phyloP scores from a whole-genome alignment of 2,113 vertebrate genomes.

The Pithys albifrons region DNA sequence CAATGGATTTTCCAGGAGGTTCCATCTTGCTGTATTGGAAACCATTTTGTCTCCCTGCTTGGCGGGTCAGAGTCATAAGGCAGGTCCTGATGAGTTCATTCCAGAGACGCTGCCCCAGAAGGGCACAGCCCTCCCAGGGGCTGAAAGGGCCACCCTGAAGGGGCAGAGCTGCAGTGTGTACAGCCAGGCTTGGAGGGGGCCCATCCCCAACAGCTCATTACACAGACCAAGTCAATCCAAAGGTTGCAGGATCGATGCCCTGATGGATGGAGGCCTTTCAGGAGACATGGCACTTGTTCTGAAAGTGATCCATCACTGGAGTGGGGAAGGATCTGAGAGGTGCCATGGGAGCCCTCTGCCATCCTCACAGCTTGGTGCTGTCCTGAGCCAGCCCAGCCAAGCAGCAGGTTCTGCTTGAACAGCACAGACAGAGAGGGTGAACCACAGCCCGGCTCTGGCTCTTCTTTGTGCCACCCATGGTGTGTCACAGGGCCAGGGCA shows the following conservation, averaged over 20 bases:
- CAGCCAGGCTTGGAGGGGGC: neutral
- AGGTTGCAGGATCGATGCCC: slow-evolving; percentile 14
- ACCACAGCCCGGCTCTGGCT: neutral
- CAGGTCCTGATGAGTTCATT: neutral
- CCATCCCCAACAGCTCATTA: neutral
- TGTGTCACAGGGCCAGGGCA: neutral
- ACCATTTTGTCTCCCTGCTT: neutral
- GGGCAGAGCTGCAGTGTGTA: neutral
- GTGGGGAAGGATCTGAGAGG: neutral
- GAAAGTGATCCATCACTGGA: neutral
- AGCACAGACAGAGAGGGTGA: neutral
- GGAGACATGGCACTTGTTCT: neutral
- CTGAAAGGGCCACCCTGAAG: neutral
- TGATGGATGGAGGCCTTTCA: neutral
- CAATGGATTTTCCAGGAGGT: neutral
- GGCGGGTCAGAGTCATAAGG: neutral
- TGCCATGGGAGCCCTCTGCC: neutral
- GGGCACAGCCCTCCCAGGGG: neutral
- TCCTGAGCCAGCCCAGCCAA: fast-evolving
- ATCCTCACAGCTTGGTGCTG: neutral
- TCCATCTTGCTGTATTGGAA: neutral
- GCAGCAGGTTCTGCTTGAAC: fast-evolving
- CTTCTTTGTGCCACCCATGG: neutral
- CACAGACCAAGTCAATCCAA: slow-evolving; percentile 41
- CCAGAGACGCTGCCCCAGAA: neutral